These are phyloP conservation scores for Onychomys leucogaster DNA, from an alignment of 2,797 vertebrate genomes.

Conservation along the genomic window DNA sequence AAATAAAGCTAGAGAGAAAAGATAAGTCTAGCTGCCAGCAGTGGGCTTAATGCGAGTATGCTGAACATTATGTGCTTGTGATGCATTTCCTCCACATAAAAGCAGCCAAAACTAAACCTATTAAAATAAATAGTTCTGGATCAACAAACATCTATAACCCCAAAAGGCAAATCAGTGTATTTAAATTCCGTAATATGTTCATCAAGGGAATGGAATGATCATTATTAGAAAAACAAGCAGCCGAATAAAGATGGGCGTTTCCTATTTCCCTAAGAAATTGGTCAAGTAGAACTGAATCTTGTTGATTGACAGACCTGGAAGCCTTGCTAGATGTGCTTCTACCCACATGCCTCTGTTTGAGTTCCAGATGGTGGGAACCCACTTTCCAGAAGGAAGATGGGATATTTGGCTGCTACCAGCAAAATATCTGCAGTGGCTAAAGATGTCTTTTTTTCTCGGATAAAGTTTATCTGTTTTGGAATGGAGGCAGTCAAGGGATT, in stretches of 20 bases:
- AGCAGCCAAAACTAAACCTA: background rate
- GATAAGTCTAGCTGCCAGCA: constrained; percentile 75
- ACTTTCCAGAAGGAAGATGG: background rate
- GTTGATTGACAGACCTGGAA: background rate
- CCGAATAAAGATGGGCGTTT: background rate
- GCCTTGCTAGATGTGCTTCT: background rate
- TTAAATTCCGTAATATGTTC: constrained; percentile 30
- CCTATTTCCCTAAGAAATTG: constrained; percentile 33
- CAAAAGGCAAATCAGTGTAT: background rate
- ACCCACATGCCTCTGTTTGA: background rate
- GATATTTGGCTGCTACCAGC: background rate
- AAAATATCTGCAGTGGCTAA: background rate
- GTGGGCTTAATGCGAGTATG: constrained; percentile 60
- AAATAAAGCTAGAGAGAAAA: constrained; percentile 81
- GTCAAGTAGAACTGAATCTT: background rate
- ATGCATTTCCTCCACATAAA: constrained; percentile 73
- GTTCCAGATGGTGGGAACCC: background rate
- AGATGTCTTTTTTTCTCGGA: background rate
- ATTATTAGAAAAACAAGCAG: constrained; percentile 20
- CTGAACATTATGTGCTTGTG: constrained; percentile 51
- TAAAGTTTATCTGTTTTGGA: background rate
- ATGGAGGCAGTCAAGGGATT: background rate
- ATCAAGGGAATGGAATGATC: background rate
- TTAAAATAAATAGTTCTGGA: background rate
- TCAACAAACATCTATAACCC: background rate